Base-by-base conservation (phyloP, 2,888 invertebrate species). In the Synanthedon formicaeformis region DNA sequence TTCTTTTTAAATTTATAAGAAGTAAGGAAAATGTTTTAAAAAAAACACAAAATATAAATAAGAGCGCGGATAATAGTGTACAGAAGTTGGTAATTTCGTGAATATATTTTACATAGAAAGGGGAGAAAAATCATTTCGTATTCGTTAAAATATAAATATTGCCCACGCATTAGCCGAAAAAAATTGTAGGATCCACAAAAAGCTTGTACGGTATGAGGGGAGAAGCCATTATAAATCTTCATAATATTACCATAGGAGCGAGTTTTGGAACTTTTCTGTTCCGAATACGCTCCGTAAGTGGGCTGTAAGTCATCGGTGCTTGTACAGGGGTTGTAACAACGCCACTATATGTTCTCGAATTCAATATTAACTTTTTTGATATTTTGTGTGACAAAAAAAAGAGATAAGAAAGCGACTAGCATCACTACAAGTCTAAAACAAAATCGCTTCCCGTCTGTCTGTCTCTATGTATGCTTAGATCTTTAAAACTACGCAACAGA, bases 201-300 rank as follows among this genome's bases (percentile, higher is more conserved):
- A 72, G 67, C 65, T 67, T 69, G 75, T 72, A 72, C 73, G 23
- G 49, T 71, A 74, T 80, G 78, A 77, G 69, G 66, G 71, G 69
- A 62, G 73, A 75, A 83, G 84, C 85, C 81, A 86, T 84, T 86
- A 84, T 86, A 86, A 85, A 87, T 87, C 86, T 84, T 79, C 79
- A 81, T 79, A 75, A 78, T 81, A 86, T 87, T 84, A 79, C 81
- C 84, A 85, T 87, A 78, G 78, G 34, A 79, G 74, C 72, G 78
- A 82, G 73, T 83, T 77, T 72, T 73, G 73, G 73, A 82, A 83
- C 81, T 85, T 85, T 78, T 80, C 83, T 81, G 81, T 81, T 72
- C 68, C 71, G 73, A 74, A 78, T 78, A 79, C 75, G 69, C 76
- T 72, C 70, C 72, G 78, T 83, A 85, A 85, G 86, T 86, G 85